Evolutionary conservation across 1,140 invertebrate genomes (phyloP).

Genomic region (Lutraria rhynchaena): DNA sequence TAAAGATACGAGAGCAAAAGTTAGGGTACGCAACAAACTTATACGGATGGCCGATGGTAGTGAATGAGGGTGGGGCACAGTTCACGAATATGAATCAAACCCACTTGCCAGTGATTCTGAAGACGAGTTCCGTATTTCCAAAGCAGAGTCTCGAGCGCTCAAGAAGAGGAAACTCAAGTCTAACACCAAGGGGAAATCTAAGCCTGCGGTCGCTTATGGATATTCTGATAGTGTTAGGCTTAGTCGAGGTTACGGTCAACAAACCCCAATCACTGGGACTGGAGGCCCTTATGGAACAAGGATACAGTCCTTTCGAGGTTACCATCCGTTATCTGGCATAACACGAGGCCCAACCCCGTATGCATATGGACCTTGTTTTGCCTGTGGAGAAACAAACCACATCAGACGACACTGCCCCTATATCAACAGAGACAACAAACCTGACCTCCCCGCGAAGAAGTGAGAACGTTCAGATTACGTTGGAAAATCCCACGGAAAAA

Average conservation of each 20-base stretch:
- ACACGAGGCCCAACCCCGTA: not conserved
- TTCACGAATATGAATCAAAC: not conserved
- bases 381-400: not conserved
- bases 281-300: too few species aligned
- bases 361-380: not conserved
- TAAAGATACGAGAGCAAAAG: too few species aligned
- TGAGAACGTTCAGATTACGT: not conserved
- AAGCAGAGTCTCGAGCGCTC: not conserved
- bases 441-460: not conserved
- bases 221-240: too few species aligned
- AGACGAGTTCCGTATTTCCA: not conserved
- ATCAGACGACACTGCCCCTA: not conserved
- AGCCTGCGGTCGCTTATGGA: too few species aligned
- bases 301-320: too few species aligned
- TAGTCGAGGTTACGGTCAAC: too few species aligned
- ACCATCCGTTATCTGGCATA: too few species aligned
- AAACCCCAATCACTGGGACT: too few species aligned
- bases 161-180: not conserved
- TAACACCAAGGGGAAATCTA: too few species aligned
- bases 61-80: not conserved
- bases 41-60: not conserved
- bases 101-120: conserved; percentile 1
- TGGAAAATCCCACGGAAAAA: not conserved
- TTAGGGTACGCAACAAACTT: too few species aligned
- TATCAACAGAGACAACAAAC: not conserved